A percentile compares a stretch with the other conserved stretches of the same genome.
Conservation (phyloP, 1,140 invertebrate genomes). For the Hyphantria cunea region DNA sequence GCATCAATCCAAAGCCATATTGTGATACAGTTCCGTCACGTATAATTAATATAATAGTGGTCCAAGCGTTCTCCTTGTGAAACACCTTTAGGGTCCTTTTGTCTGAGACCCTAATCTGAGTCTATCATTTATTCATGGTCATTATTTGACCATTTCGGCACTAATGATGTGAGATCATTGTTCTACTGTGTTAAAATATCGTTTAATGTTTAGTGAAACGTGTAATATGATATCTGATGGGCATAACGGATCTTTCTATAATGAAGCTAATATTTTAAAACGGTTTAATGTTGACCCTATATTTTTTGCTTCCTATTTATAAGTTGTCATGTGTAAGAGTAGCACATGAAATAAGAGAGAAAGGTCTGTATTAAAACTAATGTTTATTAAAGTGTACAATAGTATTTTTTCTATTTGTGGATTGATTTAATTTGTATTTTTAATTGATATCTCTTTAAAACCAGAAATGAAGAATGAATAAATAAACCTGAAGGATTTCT, state of each 20-base stretch:
- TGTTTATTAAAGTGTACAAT: too few species aligned
- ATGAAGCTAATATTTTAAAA: slow-evolving; percentile 8
- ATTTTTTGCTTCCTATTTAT: slow-evolving; percentile 16
- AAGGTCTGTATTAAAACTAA: too few species aligned
- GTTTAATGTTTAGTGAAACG: slow-evolving; percentile 23
- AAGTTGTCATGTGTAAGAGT: too few species aligned
- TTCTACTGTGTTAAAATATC: slow-evolving; percentile 61
- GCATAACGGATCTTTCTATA: slow-evolving; percentile 40
- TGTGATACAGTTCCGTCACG: slow-evolving; percentile 74
- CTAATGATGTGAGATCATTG: slow-evolving; percentile 77
- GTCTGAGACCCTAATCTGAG: slow-evolving; percentile 73
- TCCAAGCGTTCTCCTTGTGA: slow-evolving; percentile 54
- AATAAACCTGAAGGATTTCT: too few species aligned
- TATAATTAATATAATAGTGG: slow-evolving; percentile 69
- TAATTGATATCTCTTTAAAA: too few species aligned
- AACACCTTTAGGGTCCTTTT: slow-evolving; percentile 66
- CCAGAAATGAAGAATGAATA: too few species aligned
- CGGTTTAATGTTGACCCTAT: slow-evolving; percentile 28
- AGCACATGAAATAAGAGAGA: too few species aligned
- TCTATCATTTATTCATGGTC: slow-evolving; percentile 79
- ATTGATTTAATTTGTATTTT: too few species aligned
- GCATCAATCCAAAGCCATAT: slow-evolving; percentile 66
- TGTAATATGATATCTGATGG: slow-evolving; percentile 31
- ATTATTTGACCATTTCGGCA: slow-evolving; percentile 78
- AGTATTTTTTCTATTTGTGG: too few species aligned